These are phyloP conservation scores for Eledona agricola DNA, from an alignment of 2,888 invertebrate species.

Conservation along the genomic window DNA sequence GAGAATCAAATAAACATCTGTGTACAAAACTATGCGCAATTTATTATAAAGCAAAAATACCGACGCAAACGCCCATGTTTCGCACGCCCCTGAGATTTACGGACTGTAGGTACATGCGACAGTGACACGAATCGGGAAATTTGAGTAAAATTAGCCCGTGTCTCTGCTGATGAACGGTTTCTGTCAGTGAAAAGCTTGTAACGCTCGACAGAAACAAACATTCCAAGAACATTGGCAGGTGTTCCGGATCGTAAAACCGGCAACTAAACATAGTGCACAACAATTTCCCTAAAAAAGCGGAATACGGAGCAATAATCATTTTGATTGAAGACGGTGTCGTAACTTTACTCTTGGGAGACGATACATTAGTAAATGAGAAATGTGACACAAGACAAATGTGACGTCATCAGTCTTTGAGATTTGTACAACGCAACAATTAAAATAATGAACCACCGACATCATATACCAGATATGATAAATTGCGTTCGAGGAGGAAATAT, in stretches of 20 bases:
- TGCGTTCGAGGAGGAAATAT: conserved; percentile 40
- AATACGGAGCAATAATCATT: conserved; percentile 11
- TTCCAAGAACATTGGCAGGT: conserved; percentile 31
- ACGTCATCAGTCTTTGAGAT: conserved; percentile 50
- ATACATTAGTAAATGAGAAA: conserved; percentile 42
- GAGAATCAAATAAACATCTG: too few species aligned
- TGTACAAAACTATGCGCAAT: too few species aligned
- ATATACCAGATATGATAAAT: conserved; percentile 47
- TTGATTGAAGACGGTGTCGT: conserved; percentile 13
- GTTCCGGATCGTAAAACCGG: conserved; percentile 19
- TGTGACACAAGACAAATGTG: conserved; percentile 49
- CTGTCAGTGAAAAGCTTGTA: conserved; percentile 34
- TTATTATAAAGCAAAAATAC: too few species aligned
- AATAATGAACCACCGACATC: conserved; percentile 53
- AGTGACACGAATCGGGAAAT: conserved; percentile 33
- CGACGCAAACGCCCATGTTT: too few species aligned
- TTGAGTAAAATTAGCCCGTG: conserved; percentile 36
- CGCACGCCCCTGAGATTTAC: conserved; percentile 12
- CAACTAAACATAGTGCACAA: conserved; percentile 1
- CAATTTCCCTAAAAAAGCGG: not conserved
- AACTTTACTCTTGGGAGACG: conserved; percentile 33
- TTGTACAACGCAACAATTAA: conserved; percentile 52
- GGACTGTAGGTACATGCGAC: conserved; percentile 9
- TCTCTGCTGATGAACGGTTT: conserved; percentile 30
- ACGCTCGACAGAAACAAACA: conserved; percentile 37